phyloP scores from a whole-genome alignment of 2,797 vertebrate species.

The Sphenodon punctatus region DNA sequence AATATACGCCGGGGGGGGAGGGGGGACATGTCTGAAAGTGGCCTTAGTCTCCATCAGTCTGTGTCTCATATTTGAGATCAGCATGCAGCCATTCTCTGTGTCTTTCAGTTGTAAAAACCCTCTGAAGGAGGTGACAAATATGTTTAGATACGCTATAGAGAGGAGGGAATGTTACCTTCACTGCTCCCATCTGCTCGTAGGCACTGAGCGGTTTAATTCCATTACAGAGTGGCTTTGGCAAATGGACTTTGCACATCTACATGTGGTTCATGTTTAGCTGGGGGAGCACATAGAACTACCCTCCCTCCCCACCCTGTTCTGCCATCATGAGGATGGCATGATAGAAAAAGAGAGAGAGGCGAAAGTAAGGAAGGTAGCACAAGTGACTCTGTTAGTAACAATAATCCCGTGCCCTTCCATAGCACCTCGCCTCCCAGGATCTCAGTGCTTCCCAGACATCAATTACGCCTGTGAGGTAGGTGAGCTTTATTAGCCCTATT shows the following conservation, averaged over 20 bases:
- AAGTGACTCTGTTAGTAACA: background rate
- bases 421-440: conserved; percentile 19
- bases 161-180: background rate
- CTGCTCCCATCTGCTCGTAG: background rate
- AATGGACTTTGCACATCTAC: background rate
- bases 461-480: conserved; percentile 23
- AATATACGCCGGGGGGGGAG: too few relatives aligned
- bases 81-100: too few relatives aligned
- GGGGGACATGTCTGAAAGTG: too few relatives aligned
- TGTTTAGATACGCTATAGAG: background rate
- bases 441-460: conserved; percentile 14
- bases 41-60: too few relatives aligned
- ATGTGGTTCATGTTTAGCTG: background rate
- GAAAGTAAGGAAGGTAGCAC: background rate
- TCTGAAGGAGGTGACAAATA: background rate
- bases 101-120: background rate
- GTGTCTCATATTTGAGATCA: too few relatives aligned
- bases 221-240: background rate
- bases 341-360: background rate
- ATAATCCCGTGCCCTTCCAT: conserved; percentile 1
- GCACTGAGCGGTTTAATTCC: background rate
- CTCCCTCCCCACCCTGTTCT: background rate
- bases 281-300: background rate
- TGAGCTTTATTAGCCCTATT: conserved; percentile 1
- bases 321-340: background rate